These are phyloP conservation scores for Pogonomyrmex barbatus DNA, from an alignment of 1,140 invertebrate species.

Conservation along the genomic window DNA sequence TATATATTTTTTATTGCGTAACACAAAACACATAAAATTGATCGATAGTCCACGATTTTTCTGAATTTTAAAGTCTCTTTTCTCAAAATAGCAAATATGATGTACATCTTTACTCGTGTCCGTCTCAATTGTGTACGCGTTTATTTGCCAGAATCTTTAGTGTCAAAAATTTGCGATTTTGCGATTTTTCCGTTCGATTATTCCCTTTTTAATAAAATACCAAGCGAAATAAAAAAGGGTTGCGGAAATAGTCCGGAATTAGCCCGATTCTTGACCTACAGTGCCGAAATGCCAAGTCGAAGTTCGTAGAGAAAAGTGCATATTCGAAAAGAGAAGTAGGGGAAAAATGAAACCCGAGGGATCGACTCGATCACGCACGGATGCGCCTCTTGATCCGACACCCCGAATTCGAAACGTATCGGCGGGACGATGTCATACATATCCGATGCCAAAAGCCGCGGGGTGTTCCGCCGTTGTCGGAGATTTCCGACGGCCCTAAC, in stretches of 20 bases:
- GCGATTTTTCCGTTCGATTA: neutral
- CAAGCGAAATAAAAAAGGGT: neutral
- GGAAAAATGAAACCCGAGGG: conserved; percentile 47
- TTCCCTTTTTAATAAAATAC: conserved; percentile 14
- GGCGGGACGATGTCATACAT: conserved; percentile 75
- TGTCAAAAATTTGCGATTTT: neutral
- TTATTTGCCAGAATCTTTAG: neutral
- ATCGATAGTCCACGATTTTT: neutral
- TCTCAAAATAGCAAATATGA: neutral
- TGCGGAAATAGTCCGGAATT: conserved; percentile 18
- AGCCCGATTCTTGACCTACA: conserved; percentile 25
- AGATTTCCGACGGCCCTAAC: conserved; percentile 52
- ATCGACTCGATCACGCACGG: conserved; percentile 73
- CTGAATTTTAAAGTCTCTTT: neutral
- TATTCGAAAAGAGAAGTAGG: neutral
- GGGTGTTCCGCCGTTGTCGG: conserved; percentile 30
- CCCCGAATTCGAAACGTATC: conserved; percentile 74
- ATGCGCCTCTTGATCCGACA: conserved; percentile 63
- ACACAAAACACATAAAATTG: neutral
- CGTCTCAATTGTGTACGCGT: neutral
- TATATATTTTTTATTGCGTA: neutral
- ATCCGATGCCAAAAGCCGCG: conserved; percentile 73
- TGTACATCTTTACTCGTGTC: neutral
- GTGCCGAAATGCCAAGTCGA: conserved; percentile 26
- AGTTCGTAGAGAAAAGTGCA: conserved; percentile 33